Conservation (phyloP, 1,140 invertebrate genomes). For the Magallana gigas region DNA sequence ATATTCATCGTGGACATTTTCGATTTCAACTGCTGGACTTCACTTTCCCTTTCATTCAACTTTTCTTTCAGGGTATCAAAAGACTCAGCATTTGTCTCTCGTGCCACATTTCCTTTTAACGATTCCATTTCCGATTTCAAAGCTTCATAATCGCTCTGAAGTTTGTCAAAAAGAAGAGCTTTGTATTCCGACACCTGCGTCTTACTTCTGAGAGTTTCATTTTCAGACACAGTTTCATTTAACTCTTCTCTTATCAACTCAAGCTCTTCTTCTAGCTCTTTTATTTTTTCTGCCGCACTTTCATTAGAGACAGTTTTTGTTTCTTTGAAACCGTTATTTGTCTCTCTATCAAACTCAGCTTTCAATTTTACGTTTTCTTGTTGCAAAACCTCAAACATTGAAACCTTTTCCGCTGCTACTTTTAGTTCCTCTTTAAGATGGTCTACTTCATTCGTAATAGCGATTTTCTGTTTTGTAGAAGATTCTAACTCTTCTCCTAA, state of each 20-base stretch:
- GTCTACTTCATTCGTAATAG: not conserved
- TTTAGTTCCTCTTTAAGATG: not conserved
- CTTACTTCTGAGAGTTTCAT: conserved; percentile 55
- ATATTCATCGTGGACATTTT: not conserved
- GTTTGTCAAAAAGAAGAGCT: conserved; percentile 56
- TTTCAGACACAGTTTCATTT: conserved; percentile 61
- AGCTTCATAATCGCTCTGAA: conserved; percentile 70
- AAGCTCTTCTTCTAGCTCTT: conserved; percentile 53
- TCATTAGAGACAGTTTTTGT: not conserved
- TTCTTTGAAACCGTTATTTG: not conserved
- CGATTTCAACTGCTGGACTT: conserved; percentile 44
- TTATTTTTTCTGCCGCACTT: not conserved
- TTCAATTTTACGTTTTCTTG: not conserved
- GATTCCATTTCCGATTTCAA: conserved; percentile 52
- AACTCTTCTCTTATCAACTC: conserved; percentile 55
- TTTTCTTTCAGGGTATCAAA: conserved; percentile 22
- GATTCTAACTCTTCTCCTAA: not conserved
- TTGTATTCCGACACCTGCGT: conserved; percentile 23
- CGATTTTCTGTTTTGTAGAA: not conserved
- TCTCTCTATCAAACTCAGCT: not conserved
- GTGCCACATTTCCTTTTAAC: not conserved
- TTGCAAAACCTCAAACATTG: not conserved
- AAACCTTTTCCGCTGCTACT: not conserved
- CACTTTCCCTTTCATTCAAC: conserved; percentile 36
- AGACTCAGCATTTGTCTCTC: not conserved